Evolutionary conservation across 1,140 invertebrate genomes (phyloP), one percentile per base, ranked within the genome.

Genomic region (Saxidomus purpurata): DNA sequence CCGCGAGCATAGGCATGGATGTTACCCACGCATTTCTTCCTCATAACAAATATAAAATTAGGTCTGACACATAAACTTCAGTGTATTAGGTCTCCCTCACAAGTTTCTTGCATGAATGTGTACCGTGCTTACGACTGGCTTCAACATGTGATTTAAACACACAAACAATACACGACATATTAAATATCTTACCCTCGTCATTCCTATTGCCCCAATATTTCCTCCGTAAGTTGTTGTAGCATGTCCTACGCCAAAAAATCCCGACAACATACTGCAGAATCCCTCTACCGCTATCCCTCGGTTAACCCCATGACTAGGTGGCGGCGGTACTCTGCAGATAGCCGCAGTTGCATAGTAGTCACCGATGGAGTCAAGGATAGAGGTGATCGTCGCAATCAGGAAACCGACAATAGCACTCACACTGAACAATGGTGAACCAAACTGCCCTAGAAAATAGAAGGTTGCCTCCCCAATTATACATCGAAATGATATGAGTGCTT

Each of bases 261-360:
- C 98, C 0, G 98, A 98, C 9, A 98, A 93, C 3, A 98, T 95
- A 0, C 98, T 98, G 8, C 98, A 98, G 19, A 98, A 92, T 0
- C 98, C 98, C 95, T 98, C 98, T 0, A 97, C 97, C 8, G 97
- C 97, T 43, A 98, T 98, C 9, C 93, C 93, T 25, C 93, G 31
- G 77, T 93, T 93, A 6, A 93, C 89, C 11, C 90, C 92, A 28
- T 87, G 92, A 1, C 11, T 67, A 0, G 93, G 93, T 22, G 93
- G 93, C 2, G 90, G 87, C 4, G 93, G 91, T 25, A 91, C 92
- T 19, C 52, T 8, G 52, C 52, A 55, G 8, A 55, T 55, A 0
- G 91, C 91, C 0, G 93, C 89, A 17, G 76, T 86, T 4, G 93
- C 91, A 43, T 87, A 91, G 89, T 95, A 95, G 83, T 95, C 93